These are phyloP conservation scores for Lepus europaeus DNA, from an alignment of 2,113 vertebrate genomes.

Conservation along the genomic window DNA sequence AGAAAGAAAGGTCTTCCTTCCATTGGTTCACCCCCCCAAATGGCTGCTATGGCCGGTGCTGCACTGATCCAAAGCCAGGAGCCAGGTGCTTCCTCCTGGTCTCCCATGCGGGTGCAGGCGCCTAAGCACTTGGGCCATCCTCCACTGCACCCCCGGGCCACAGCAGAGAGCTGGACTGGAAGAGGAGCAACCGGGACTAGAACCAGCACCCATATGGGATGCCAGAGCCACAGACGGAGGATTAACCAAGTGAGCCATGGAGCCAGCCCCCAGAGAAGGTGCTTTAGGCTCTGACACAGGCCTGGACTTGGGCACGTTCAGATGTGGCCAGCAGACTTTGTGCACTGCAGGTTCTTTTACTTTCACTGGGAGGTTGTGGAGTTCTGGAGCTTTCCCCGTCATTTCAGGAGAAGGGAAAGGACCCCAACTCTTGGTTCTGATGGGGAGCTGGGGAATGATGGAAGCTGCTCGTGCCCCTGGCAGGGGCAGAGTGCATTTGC, in stretches of 20 bases:
- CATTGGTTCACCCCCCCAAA: too few relatives aligned
- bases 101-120: too few relatives aligned
- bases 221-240: too few relatives aligned
- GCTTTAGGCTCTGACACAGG: conserved; percentile 86
- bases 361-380: conserved; percentile 89
- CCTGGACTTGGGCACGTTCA: conserved; percentile 91
- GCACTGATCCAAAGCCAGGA: too few relatives aligned
- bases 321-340: conserved; percentile 85
- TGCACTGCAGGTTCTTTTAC: conserved; percentile 90
- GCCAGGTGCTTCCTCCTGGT: too few relatives aligned
- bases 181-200: too few relatives aligned
- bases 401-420: conserved; percentile 88
- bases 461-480: conserved; percentile 92
- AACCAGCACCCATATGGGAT: too few relatives aligned
- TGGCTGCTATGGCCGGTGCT: too few relatives aligned
- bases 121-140: too few relatives aligned
- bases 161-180: too few relatives aligned
- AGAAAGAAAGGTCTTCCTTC: too few relatives aligned
- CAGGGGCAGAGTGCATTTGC: conserved; percentile 89
- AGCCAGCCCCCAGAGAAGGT: background rate
- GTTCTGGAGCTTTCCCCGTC: conserved; percentile 80
- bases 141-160: too few relatives aligned
- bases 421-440: conserved; percentile 90
- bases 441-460: conserved; percentile 87
- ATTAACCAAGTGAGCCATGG: background rate